Evolutionary conservation across 2,888 invertebrate species (phyloP).

Genomic region (Zaprionus lineosus): DNA sequence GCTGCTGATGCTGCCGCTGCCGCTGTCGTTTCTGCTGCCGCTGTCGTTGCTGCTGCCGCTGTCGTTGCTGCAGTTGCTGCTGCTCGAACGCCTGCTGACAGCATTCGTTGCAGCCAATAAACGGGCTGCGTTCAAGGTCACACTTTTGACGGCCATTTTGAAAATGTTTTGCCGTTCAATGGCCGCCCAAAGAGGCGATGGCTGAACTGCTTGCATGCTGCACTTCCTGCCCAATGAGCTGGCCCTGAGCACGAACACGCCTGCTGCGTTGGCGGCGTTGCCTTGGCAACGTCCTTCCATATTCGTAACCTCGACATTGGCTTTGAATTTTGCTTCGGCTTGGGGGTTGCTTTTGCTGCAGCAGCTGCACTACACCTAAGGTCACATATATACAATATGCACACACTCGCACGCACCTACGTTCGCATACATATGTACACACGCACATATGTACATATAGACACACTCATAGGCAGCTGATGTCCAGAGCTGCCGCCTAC

Average conservation of each 20-base stretch:
- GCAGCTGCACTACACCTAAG: slow-evolving; percentile 39
- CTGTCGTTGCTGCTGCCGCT: neutral
- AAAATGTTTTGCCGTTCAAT: slow-evolving; percentile 55
- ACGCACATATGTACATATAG: slow-evolving; percentile 1
- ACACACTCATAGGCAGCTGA: slow-evolving; percentile 47
- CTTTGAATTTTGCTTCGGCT: slow-evolving; percentile 42
- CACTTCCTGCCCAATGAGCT: slow-evolving; percentile 72
- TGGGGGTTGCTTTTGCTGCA: slow-evolving; percentile 59
- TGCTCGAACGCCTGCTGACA: neutral
- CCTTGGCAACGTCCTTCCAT: slow-evolving; percentile 68
- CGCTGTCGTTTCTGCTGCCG: neutral
- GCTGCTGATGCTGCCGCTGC: neutral
- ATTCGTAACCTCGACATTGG: slow-evolving; percentile 80
- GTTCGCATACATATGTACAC: too few relatives aligned
- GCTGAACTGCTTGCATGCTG: slow-evolving; percentile 39
- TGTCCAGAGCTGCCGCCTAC: slow-evolving; percentile 54
- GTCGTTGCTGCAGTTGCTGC: neutral
- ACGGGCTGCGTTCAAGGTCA: slow-evolving; percentile 74
- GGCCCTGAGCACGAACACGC: slow-evolving; percentile 53
- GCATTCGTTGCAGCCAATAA: slow-evolving; percentile 72
- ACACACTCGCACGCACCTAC: too few relatives aligned
- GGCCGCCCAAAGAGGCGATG: slow-evolving; percentile 56
- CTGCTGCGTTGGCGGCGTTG: slow-evolving; percentile 47
- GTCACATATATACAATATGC: slow-evolving; percentile 26
- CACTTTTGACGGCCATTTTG: slow-evolving; percentile 73